Evolutionary conservation across 2,888 invertebrate genomes (phyloP), one percentile per base, ranked within the genome.

Genomic region (Elgonia sp.): DNA sequence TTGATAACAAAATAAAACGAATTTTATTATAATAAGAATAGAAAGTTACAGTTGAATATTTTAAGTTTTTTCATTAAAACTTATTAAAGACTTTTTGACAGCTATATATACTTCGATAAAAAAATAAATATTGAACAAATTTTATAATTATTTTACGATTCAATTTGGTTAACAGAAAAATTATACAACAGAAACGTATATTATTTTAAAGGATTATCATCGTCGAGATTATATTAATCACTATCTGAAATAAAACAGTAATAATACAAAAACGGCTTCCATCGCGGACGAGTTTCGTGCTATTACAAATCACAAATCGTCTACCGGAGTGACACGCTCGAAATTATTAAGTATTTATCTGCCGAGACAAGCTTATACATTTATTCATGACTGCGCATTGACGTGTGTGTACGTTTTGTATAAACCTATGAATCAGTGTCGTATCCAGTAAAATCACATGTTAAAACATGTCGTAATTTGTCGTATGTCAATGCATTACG

Each of bases 221-320:
- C 81, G 72, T 87, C 87, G 86, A 88, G 82, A 85, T 88, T 70
- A 77, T 84, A 89, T 91, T 89, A 88, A 89, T 89, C 89, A 89
- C 80, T n/a, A 39, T n/a, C n/a, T n/a, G n/a, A 86, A 84, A 86
- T 86, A 86, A 89, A 86, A 88, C 79, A 83, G 90, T 89, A 87
- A 88, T 89, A 87, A 88, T 75, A 79, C 75, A 80, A 88, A 87
- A 70, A 87, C 75, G 81, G 37, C 79, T 89, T 69, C 85, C 72
- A 84, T 86, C 82, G 84, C 80, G 89, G 88, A 84, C 79, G 81
- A 81, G 86, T 80, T 88, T 77, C 18, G 60, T 87, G 88, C 80
- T 89, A 88, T 89, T 90, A 89, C 90, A 89, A 90, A 90, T 90
- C 89, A 90, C 86, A 76, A 75, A 83, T 88, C 86, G 86, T 88